A percentile compares a stretch with the other conserved stretches of the same genome.
These are phyloP conservation scores for Falco naumanni DNA, from an alignment of 2,797 vertebrate genomes.

Conservation along the genomic window DNA sequence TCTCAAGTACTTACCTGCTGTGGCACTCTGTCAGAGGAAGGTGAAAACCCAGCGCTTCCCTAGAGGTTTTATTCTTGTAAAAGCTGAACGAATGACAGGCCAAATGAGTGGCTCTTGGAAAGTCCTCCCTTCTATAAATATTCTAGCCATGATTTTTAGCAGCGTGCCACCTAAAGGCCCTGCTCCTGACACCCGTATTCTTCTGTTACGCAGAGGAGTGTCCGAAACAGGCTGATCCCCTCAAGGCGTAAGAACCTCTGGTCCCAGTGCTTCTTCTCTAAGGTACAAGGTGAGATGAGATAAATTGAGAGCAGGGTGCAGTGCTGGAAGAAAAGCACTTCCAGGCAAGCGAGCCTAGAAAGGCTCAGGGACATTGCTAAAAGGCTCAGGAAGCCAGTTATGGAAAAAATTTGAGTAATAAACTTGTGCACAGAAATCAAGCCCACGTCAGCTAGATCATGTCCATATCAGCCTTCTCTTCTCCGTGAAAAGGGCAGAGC, in stretches of 20 bases:
- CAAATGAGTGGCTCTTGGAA: not conserved
- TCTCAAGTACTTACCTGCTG: not conserved
- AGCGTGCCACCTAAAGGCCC: not conserved
- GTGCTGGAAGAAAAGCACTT: not conserved
- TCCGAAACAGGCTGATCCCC: not conserved
- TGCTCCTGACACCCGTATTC: not conserved
- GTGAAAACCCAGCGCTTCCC: not conserved
- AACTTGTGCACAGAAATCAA: not conserved
- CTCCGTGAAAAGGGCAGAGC: not conserved
- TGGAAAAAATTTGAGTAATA: not conserved
- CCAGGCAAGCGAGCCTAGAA: not conserved
- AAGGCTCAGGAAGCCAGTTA: not conserved
- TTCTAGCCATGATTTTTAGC: not conserved
- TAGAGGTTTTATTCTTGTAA: not conserved
- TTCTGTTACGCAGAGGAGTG: not conserved
- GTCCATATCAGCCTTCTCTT: not conserved
- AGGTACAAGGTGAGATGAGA: not conserved
- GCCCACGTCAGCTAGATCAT: not conserved
- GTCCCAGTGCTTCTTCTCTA: not conserved
- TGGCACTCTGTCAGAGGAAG: not conserved
- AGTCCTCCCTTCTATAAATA: not conserved
- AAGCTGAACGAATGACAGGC: not conserved
- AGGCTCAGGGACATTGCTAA: not conserved
- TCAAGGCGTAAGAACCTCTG: not conserved
- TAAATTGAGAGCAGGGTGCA: not conserved